Percentiles rank a stretch among this genome's conserved stretches.
Evolutionary conservation across 2,797 vertebrate genomes (phyloP).

Genomic region (Coranthus polyacanthus): DNA sequence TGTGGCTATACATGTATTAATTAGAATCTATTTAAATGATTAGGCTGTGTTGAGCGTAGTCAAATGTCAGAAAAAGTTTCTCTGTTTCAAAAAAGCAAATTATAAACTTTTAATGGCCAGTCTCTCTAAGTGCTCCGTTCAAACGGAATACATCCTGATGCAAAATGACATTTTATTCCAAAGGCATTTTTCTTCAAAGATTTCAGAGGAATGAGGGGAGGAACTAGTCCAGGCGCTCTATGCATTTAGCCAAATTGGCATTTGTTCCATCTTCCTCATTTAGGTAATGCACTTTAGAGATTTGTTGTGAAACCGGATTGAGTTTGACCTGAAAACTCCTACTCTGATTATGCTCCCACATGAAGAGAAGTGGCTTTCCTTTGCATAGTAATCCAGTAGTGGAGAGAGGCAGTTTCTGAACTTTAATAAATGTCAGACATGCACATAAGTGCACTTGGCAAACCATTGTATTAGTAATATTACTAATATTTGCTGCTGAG

Average conservation of each 20-base stretch:
- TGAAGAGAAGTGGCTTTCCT: constrained; percentile 42
- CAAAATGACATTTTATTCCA: constrained; percentile 64
- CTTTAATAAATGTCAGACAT: constrained; percentile 25
- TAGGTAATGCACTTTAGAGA: constrained; percentile 63
- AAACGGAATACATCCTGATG: constrained; percentile 47
- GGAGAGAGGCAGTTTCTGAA: constrained; percentile 19
- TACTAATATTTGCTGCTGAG: no score
- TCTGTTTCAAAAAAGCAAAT: constrained; percentile 31
- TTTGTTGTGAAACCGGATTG: constrained; percentile 64
- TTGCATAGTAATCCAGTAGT: constrained; percentile 48
- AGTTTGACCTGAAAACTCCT: constrained; percentile 45
- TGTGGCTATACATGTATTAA: constrained; percentile 44
- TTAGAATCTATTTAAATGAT: constrained; percentile 40
- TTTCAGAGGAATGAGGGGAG: constrained; percentile 52
- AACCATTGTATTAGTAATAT: no score
- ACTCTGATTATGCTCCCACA: constrained; percentile 17
- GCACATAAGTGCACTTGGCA: not conserved
- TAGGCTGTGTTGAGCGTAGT: constrained; percentile 19
- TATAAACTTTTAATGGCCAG: constrained; percentile 23
- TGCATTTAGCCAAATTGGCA: constrained; percentile 66
- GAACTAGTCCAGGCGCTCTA: constrained; percentile 14
- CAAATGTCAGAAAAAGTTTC: constrained; percentile 26
- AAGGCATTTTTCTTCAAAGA: constrained; percentile 59
- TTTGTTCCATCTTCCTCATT: constrained; percentile 65
- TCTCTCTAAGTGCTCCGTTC: constrained; percentile 29